Evolutionary conservation across 2,797 vertebrate genomes (phyloP).

Genomic region (Premnoplex brunnescens): DNA sequence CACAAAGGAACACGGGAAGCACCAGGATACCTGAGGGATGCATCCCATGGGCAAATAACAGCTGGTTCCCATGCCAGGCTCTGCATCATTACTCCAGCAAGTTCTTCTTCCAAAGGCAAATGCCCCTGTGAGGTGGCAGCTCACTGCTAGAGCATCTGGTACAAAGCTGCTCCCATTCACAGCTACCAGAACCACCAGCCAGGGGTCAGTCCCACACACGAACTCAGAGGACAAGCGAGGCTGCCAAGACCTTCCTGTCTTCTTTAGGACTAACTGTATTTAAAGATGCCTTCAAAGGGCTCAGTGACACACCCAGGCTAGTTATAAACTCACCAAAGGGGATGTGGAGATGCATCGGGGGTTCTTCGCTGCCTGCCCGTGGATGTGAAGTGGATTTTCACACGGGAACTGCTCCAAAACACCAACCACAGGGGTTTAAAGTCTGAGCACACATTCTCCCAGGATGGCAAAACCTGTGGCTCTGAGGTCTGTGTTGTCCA

Average conservation of each 20-base stretch:
- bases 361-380: neutral
- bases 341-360: rapidly evolving
- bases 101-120: neutral
- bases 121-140: rapidly evolving
- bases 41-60: neutral
- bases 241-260: neutral
- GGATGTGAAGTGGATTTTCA: neutral
- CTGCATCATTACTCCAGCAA: neutral
- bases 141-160: neutral
- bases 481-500: neutral
- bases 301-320: neutral
- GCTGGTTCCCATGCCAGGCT: neutral
- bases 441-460: neutral
- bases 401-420: rapidly evolving
- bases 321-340: neutral
- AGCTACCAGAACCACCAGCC: neutral
- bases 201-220: neutral
- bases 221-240: neutral
- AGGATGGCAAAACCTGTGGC: neutral
- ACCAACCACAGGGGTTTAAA: neutral
- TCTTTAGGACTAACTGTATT: neutral
- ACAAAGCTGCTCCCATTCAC: neutral
- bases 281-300: neutral
- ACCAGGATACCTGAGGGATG: neutral
- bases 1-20: neutral